Evolutionary conservation across 2,113 vertebrate genomes (phyloP), one percentile per base, ranked within the genome.

Genomic region (Hoplias malabaricus): DNA sequence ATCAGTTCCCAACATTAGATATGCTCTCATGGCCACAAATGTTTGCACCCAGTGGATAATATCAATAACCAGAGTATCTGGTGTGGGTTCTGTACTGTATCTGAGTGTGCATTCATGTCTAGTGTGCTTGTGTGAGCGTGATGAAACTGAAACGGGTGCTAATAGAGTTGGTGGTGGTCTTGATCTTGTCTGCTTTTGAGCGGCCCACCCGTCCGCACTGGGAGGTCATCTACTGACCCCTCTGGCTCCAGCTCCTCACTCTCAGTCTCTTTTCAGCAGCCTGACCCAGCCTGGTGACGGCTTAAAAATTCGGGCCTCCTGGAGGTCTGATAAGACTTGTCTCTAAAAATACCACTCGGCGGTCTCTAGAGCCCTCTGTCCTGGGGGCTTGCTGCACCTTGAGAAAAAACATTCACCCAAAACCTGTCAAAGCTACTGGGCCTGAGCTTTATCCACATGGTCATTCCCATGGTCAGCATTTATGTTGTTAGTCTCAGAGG

Each of bases 271-370:
- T 81, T 78, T 81, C 65, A 80, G 63, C 43, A 46, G 25, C 8
- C 42, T 65, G 67, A 66, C 79, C 67, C 62, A 72, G 43, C 53
- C 71, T 62, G 77, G 63, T 56, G 66, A 53, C 34, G 27, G 68
- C 21, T 65, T 70, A 50, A 71, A 46, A 69, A 66, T 67, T 75
- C 38, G 21, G 72, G 66, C 61, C 50, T 48, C 70, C 4, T 48
- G 54, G 27, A 74, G 29, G 57, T 71, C 38, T 75, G 82, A 84
- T 84, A 84, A 84, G 82, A 70, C 59, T 31, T 23, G 57, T 63
- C 69, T 78, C 78, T 73, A 65, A 81, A 81, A 81, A 81, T 81
- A 84, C 75, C 79, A 75, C 72, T 76, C 79, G 46, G 59, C 59
- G 74, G 59, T 54, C 69, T 43, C 34, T 23, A 46, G 25, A 65